A percentile compares a stretch with the other conserved stretches of the same genome.
Conservation (phyloP, 1,140 invertebrate genomes). For the Drosophila hydei region DNA sequence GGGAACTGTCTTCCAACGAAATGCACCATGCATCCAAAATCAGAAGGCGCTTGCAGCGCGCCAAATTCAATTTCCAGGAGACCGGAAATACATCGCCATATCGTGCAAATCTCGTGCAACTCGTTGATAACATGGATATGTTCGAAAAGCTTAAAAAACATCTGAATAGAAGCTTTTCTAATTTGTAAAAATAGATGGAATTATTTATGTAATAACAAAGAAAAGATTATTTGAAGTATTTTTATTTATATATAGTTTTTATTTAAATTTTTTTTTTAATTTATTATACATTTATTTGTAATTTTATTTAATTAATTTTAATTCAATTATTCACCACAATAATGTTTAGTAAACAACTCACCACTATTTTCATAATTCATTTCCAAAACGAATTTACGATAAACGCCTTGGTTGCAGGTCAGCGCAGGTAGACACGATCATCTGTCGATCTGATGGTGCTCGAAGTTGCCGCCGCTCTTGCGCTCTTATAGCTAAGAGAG, state of each 20-base stretch:
- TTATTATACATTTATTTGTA: not conserved
- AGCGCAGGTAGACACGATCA: slow-evolving; percentile 33
- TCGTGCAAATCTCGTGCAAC: slow-evolving; percentile 1
- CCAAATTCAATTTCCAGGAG: slow-evolving; percentile 36
- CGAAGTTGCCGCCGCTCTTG: slow-evolving; percentile 19
- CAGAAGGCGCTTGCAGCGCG: slow-evolving; percentile 20
- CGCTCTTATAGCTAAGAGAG: slow-evolving; percentile 35
- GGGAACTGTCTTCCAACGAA: slow-evolving; percentile 24
- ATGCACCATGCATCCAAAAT: slow-evolving; percentile 8
- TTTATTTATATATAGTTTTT: not conserved
- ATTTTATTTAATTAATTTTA: not conserved
- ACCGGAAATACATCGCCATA: slow-evolving; percentile 13
- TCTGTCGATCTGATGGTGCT: slow-evolving; percentile 1
- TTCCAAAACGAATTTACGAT: slow-evolving; percentile 12
- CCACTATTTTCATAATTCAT: not conserved
- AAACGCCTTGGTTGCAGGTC: slow-evolving; percentile 14
- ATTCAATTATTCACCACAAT: no score
- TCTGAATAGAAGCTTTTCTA: slow-evolving; percentile 1
- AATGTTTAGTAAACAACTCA: slow-evolving; percentile 1
- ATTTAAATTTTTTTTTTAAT: not conserved
- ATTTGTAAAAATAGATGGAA: not conserved
- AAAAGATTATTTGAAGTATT: not conserved
- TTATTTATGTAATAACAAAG: slow-evolving; percentile 2
- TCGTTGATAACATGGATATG: not conserved
- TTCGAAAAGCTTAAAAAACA: slow-evolving; percentile 24